Evolutionary conservation across 30 jellyfish, hydroid and myxozoan genomes (phyloP).

Genomic region (Nemopilema nomurai): DNA sequence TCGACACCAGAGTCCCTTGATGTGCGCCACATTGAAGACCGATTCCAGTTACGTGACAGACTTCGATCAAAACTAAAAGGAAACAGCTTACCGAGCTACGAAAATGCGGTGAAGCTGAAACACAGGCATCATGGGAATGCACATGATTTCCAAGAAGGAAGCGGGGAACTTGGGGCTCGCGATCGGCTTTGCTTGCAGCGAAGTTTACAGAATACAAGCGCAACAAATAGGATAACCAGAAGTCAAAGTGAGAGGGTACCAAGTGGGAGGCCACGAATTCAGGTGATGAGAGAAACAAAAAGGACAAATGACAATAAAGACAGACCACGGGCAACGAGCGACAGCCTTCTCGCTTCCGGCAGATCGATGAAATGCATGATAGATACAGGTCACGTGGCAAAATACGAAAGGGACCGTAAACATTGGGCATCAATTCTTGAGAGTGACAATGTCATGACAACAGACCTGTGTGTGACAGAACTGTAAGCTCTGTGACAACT

Average conservation of each 20-base stretch:
- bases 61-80: background rate
- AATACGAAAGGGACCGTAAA: constrained; percentile 64
- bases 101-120: background rate
- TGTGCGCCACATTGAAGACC: background rate
- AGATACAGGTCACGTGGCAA: constrained; percentile 89
- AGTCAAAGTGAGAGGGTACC: background rate
- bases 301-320: background rate
- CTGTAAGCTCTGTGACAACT: constrained; percentile 17
- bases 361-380: constrained; percentile 60
- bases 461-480: constrained; percentile 90
- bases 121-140: background rate
- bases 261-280: background rate
- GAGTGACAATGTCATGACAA: constrained; percentile 49
- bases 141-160: background rate
- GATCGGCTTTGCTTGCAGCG: background rate
- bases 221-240: background rate
- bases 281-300: background rate
- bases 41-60: background rate
- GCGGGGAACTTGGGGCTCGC: background rate
- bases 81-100: background rate
- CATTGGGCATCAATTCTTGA: constrained; percentile 62
- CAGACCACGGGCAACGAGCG: constrained; percentile 77
- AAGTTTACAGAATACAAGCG: background rate
- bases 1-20: background rate
- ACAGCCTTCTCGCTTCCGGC: constrained; percentile 71